Evolutionary conservation across 1,140 invertebrate genomes (phyloP).

Genomic region (Drosophila yakuba): DNA sequence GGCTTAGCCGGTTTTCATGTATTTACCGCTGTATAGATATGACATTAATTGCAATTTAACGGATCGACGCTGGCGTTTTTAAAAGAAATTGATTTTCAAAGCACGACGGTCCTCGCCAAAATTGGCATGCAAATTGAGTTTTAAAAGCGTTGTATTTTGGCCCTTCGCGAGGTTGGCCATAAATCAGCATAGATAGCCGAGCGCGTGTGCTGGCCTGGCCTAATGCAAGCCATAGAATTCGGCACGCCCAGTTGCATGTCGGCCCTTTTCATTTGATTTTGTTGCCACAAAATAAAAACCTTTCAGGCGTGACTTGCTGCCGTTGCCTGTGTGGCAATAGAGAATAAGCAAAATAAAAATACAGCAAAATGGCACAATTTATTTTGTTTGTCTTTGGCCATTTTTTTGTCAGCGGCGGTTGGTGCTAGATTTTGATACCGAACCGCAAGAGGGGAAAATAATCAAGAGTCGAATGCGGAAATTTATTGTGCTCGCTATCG

Average conservation of each 20-base stretch:
- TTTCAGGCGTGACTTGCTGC: slow-evolving; percentile 77
- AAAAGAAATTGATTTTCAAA: slow-evolving; percentile 56
- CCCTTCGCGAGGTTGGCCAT: slow-evolving; percentile 52
- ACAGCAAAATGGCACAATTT: slow-evolving; percentile 71
- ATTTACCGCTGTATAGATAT: slow-evolving; percentile 51
- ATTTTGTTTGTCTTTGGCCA: slow-evolving; percentile 66
- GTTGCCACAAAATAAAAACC: slow-evolving; percentile 80
- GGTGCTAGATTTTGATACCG: slow-evolving; percentile 67
- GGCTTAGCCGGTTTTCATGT: slow-evolving; percentile 18
- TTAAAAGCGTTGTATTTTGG: slow-evolving; percentile 61
- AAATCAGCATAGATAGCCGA: slow-evolving; percentile 73
- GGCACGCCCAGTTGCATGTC: slow-evolving; percentile 39
- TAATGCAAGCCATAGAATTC: slow-evolving; percentile 66
- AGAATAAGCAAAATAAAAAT: slow-evolving; percentile 61
- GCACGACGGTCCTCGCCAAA: slow-evolving; percentile 45
- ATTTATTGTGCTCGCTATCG: slow-evolving; percentile 69
- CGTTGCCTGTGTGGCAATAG: slow-evolving; percentile 47
- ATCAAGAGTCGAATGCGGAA: slow-evolving; percentile 68
- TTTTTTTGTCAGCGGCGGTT: slow-evolving; percentile 52
- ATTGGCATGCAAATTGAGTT: slow-evolving; percentile 83
- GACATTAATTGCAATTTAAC: slow-evolving; percentile 73
- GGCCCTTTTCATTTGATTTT: slow-evolving; percentile 79
- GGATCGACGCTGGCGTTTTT: slow-evolving; percentile 61
- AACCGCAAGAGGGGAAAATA: slow-evolving; percentile 54
- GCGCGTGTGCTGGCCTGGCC: slow-evolving; percentile 34